Evolutionary conservation across 2,888 invertebrate genomes (phyloP), one percentile per base, ranked within the genome.

Genomic region (Metallyticus violacea): DNA sequence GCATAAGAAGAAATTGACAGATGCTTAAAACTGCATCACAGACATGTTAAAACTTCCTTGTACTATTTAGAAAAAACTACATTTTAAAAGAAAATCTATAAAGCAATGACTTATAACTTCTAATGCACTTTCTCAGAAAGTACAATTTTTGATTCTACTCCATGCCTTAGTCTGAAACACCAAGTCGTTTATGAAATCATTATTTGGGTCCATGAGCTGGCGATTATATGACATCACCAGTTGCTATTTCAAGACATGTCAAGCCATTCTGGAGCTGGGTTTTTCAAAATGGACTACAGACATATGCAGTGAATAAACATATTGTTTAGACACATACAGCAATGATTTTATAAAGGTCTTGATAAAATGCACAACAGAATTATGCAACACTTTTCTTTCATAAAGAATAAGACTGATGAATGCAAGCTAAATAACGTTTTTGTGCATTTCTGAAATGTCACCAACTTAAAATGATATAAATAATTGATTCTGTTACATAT

Each of bases 11-110:
- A 81, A 81, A 80, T 29, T 26, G 28, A 22, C 29, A 85, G 81
- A 81, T 80, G 81, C 81, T 76, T 62, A 62, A 62, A 85, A 26
- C 79, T 85, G 85, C 85, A 85, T 85, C 85, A 85, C 80, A 85
- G 79, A 85, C 25, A 85, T 28, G 29, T 28, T 26, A 26, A 85
- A 85, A 28, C 26, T 79, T 27, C 7, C 79, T 79, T 27, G 27
- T 79, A 29, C 40, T 62, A 62, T 15, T 62, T 15, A 62, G 40
- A 62, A 62, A 62, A 62, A 62, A 62, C 40, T 79, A 28, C 30
- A 79, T 6, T 26, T 26, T 29, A 79, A 85, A 85, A 85, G 30
- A 85, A 80, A 85, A 81, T 80, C 40, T 26, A 40, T 22, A 22
- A 81, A 85, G 77, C 30, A 62, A 22, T 29, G 62, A 26, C 77